Evolutionary conservation across 1,140 invertebrate genomes (phyloP), one percentile per base, ranked within the genome.

Genomic region (Lasioglossum albipes): DNA sequence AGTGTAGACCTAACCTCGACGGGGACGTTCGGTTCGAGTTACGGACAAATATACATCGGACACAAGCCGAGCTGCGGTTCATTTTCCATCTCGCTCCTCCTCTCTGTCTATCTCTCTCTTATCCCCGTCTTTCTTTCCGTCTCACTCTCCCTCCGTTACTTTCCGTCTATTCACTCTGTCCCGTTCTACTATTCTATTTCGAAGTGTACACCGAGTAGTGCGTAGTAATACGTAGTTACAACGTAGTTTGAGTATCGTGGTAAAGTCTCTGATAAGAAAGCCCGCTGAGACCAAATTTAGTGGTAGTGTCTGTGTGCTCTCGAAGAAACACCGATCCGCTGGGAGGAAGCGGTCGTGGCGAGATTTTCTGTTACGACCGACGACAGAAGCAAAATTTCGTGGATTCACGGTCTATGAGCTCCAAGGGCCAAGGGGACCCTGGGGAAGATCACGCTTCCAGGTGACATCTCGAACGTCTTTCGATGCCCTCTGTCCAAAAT

Each of bases 381-480:
- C 81, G 64, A 81, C 76, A 75, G 83, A 81, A 82, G 62, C 85
- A 90, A 90, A 84, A 92, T 92, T 90, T 79, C 79, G 77, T 90
- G 80, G 85, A 91, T 90, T 89, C 81, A 82, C 89, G 81, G 91
- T 93, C 92, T 93, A 93, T 93, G 93, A 93, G 85, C 91, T 87
- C 89, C 82, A 92, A 93, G 92, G 89, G 91, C 88, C 91, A 92
- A 92, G 90, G 88, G 87, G 92, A 93, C 93, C 93, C 93, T 93
- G 92, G 91, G 85, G 91, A 93, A 93, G 91, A 93, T 86, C 91
- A 90, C 81, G 84, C 90, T 90, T 93, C 93, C 92, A 93, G 93
- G 93, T 93, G 86, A 59, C 54, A 74, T 74, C 45, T 49, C 52
- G 49, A 66, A 54, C 45, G 16, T 27, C 31, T 10, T 6, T 5